Percentiles rank a stretch among this genome's conserved stretches.
These are phyloP conservation scores for Apeltes quadracus DNA, from an alignment of 2,113 vertebrate genomes.

Conservation along the genomic window DNA sequence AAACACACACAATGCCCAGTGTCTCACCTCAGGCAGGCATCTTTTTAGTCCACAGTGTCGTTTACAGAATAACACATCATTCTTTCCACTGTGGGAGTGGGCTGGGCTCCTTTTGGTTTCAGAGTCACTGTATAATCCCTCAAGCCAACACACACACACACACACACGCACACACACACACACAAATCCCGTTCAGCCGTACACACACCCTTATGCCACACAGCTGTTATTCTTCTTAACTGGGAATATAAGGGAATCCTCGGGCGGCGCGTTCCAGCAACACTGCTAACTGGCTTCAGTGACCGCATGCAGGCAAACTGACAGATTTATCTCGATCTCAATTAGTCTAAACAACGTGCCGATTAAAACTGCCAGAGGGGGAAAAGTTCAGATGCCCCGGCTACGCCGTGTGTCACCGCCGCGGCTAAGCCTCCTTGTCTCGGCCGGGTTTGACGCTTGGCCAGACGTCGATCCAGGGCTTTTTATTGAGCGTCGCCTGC, in stretches of 20 bases:
- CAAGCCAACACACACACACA: conserved; percentile 59
- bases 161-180: conserved; percentile 30
- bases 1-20: conserved; percentile 50
- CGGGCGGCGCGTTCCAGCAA: conserved; percentile 24
- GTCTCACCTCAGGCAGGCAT: conserved; percentile 69
- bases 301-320: conserved; percentile 36
- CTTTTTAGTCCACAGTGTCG: conserved; percentile 72
- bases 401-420: conserved; percentile 21
- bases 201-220: conserved; percentile 42
- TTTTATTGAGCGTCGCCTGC: conserved; percentile 57
- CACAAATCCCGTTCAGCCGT: conserved; percentile 22
- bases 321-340: conserved; percentile 60
- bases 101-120: conserved; percentile 70
- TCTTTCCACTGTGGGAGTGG: conserved; percentile 78
- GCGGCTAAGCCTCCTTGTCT: conserved; percentile 24
- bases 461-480: conserved; percentile 55
- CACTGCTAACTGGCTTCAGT: conserved; percentile 25
- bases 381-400: conserved; percentile 51
- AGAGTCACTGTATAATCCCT: conserved; percentile 65
- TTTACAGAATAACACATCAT: conserved; percentile 74
- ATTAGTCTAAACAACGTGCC: conserved; percentile 51
- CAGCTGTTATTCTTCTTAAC: conserved; percentile 43
- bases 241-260: conserved; percentile 61
- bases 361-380: conserved; percentile 39
- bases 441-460: conserved; percentile 43